Evolutionary conservation across 2,888 invertebrate species (phyloP), one percentile per base, ranked within the genome.

Genomic region (Helleia helle): DNA sequence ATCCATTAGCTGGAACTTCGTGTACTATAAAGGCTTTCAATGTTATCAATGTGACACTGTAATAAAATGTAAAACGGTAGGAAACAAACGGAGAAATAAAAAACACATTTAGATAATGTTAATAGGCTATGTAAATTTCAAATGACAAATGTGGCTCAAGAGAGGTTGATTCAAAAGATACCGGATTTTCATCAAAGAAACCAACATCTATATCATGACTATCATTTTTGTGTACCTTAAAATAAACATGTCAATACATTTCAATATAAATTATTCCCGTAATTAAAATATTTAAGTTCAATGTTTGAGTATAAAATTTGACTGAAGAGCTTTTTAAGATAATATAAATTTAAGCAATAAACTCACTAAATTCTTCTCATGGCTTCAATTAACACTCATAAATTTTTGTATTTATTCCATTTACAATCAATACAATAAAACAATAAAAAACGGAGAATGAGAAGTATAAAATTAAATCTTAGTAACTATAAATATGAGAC

Each of bases 11-110:
- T 54, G 51, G 49, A 47, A 56, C 55, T 52, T 58, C 55, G 63
- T 22, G 8, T 56, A 59, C 50, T 51, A 52, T 54, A 53, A 57
- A 54, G 55, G 52, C 50, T 56, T 62, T 64, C 57, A 52, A 54
- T 30, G 42, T 54, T 51, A 55, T 59, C 63, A 55, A 51, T 51
- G 48, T 49, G 40, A 54, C 48, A 54, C 43, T 44, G 55, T 56
- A 58, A 69, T 71, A 72, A 72, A 72, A 64, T 60, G 59, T 64
- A 54, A 65, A 70, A 69, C 71, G 62, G 70, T 70, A 70, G 72
- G 65, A 65, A 66, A 59, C 58, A 58, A 55, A 54, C 56, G 51
- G 56, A 58, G 59, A 58, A 57, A 66, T 71, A 68, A 70, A 69
- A 67, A 62, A 60, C 53, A 58, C 69, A 66, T 67, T 67, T 63